Evolutionary conservation across 2,797 vertebrate genomes (phyloP).

Genomic region (Otolemur crassicaudatus): DNA sequence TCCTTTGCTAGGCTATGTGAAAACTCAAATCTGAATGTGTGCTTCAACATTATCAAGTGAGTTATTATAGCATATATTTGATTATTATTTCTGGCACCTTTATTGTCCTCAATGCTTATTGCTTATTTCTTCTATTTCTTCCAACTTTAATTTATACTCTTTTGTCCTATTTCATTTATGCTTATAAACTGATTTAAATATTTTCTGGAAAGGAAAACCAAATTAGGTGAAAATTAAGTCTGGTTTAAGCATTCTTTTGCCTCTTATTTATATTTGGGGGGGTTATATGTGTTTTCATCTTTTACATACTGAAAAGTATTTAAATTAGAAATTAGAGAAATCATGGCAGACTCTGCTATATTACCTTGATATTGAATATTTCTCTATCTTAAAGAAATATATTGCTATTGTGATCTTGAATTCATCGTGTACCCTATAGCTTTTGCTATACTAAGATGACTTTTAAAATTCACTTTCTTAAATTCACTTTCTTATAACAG

Average conservation of each 20-base stretch:
- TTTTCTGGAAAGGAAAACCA: conserved; percentile 40
- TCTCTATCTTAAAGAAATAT: not conserved
- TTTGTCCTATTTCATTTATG: conserved; percentile 32
- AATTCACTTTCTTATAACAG: not conserved
- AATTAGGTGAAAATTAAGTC: conserved; percentile 12
- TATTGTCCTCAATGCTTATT: not conserved
- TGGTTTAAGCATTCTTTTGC: not conserved
- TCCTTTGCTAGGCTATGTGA: not conserved
- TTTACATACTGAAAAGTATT: not conserved
- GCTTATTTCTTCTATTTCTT: conserved; percentile 7
- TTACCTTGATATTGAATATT: not conserved
- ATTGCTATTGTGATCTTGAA: not conserved
- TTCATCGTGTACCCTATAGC: not conserved
- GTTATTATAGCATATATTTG: not conserved
- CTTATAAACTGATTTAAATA: not conserved
- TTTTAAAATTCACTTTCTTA: conserved; percentile 18
- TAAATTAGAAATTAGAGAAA: not conserved
- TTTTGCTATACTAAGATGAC: not conserved
- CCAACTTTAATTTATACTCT: not conserved
- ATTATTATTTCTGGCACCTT: not conserved
- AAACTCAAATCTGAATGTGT: not conserved
- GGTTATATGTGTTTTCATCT: not conserved
- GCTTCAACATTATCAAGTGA: not conserved
- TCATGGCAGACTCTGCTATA: not conserved
- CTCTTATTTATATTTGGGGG: not conserved